These are phyloP conservation scores for Muscicapa adusta DNA, from an alignment of 2,113 vertebrate species.

Conservation along the genomic window DNA sequence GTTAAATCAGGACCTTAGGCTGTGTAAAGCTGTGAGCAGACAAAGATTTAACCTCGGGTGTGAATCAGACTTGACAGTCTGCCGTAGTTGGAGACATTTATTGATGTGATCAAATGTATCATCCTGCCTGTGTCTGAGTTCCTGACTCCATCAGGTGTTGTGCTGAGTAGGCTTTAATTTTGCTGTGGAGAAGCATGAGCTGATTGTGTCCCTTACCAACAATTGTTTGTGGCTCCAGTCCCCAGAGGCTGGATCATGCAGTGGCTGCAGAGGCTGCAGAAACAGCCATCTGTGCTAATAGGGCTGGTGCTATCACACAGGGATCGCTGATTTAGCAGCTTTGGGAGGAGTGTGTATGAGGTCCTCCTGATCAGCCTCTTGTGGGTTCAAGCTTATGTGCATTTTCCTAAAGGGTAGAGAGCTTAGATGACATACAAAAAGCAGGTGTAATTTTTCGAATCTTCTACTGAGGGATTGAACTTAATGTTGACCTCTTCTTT, in stretches of 20 bases:
- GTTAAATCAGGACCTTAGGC: neutral
- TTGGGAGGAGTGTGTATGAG: neutral
- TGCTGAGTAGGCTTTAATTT: neutral
- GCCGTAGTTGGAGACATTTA: neutral
- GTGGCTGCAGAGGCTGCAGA: neutral
- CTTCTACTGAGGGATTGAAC: neutral
- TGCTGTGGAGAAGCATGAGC: neutral
- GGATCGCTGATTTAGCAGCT: neutral
- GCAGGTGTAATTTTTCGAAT: neutral
- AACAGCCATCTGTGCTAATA: neutral
- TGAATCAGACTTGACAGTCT: neutral
- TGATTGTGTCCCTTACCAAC: neutral
- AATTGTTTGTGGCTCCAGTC: neutral
- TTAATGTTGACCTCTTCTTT: neutral
- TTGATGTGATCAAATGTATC: neutral
- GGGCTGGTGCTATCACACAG: neutral
- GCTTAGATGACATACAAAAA: neutral
- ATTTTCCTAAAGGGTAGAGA: neutral
- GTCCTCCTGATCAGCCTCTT: neutral
- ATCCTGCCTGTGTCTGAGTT: neutral
- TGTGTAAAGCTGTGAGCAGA: neutral
- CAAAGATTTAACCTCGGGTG: neutral
- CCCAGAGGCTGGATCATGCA: neutral
- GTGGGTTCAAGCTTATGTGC: neutral
- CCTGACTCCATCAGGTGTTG: neutral